A percentile compares a stretch with the other conserved stretches of the same genome.
Evolutionary conservation across 2,888 invertebrate species (phyloP).

Genomic region (Acholoe squamosa): DNA sequence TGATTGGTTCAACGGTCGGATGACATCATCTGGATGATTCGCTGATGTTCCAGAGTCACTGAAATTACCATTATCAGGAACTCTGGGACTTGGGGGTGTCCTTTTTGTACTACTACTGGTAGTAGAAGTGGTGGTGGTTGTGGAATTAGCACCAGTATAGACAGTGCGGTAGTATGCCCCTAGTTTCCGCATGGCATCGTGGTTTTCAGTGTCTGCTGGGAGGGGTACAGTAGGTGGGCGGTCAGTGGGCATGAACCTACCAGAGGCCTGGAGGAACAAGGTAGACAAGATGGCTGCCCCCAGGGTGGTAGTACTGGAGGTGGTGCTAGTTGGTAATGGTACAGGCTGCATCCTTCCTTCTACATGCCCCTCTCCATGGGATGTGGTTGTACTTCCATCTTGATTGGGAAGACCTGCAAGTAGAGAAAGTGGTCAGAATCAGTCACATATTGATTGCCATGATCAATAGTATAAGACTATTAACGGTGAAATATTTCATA

Average conservation of each 20-base stretch:
- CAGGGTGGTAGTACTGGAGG: neutral
- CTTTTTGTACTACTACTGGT: neutral
- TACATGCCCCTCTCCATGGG: neutral
- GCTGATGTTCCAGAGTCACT: neutral
- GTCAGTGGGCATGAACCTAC: neutral
- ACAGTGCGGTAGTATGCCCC: slow-evolving; percentile 45
- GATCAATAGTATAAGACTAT: no score
- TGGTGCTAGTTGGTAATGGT: neutral
- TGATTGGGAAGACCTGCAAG: neutral
- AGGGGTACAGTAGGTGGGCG: neutral
- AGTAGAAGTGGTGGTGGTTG: neutral
- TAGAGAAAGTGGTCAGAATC: neutral
- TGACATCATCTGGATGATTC: neutral
- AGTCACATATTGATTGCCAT: no score
- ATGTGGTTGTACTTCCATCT: neutral
- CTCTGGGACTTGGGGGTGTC: neutral
- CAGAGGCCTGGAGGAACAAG: neutral
- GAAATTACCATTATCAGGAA: neutral
- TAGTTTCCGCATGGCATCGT: neutral
- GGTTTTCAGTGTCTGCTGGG: neutral
- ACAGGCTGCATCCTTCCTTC: neutral
- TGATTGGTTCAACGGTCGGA: slow-evolving; percentile 38
- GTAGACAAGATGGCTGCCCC: slow-evolving; percentile 23
- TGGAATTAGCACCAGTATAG: slow-evolving; percentile 33
- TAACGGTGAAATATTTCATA: no score